Evolutionary conservation across 1,140 invertebrate species (phyloP).

Genomic region (Drosophila teissieri): DNA sequence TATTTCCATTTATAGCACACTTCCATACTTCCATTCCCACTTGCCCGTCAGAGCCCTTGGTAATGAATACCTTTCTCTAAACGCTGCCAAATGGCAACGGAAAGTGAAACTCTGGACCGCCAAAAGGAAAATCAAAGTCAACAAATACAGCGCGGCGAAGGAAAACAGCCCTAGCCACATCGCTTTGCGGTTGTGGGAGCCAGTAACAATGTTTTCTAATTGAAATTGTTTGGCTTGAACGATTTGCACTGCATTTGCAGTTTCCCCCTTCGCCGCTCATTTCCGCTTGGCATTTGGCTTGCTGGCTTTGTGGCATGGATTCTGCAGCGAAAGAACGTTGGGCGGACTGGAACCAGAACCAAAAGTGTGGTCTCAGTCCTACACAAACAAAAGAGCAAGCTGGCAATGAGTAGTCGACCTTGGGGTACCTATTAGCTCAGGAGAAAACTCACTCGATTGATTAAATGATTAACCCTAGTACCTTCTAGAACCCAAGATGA

Average conservation of each 20-base stretch:
- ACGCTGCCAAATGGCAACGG: slow-evolving; percentile 12
- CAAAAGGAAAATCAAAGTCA: slow-evolving; percentile 35
- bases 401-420: not conserved
- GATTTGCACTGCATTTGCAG: slow-evolving; percentile 2
- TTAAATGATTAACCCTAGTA: too few species aligned
- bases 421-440: not conserved
- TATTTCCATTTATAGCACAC: slow-evolving; percentile 28
- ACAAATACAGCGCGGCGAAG: slow-evolving; percentile 1
- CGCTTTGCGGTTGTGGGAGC: slow-evolving; percentile 24
- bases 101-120: slow-evolving; percentile 61
- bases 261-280: not conserved
- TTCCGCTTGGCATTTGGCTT: slow-evolving; percentile 2
- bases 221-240: slow-evolving; percentile 20
- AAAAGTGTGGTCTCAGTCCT: not conserved
- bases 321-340: slow-evolving; percentile 14
- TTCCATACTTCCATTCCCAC: slow-evolving; percentile 4
- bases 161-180: slow-evolving; percentile 12
- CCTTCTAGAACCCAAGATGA: too few species aligned
- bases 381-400: slow-evolving; percentile 28
- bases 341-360: slow-evolving; percentile 56
- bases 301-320: slow-evolving; percentile 9
- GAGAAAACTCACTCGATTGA: too few species aligned
- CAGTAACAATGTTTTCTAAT: slow-evolving; percentile 24
- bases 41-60: slow-evolving; percentile 40
- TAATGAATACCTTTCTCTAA: slow-evolving; percentile 61